Base-by-base conservation (phyloP, 2,797 vertebrate genomes). In the Macropodus opercularis region DNA sequence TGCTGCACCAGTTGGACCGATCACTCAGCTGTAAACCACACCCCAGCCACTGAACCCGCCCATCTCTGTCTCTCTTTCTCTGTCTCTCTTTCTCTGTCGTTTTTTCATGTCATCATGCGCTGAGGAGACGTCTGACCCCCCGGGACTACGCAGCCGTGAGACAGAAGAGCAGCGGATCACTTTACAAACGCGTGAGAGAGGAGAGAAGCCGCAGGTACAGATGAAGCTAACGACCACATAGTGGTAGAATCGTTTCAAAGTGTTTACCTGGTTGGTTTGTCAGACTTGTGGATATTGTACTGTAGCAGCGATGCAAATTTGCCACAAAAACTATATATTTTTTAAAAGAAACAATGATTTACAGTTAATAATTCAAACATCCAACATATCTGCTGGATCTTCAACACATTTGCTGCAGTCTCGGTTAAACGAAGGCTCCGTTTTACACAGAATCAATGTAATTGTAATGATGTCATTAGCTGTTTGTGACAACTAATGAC, bases 1-100 rank as follows among this genome's bases (percentile, higher is more conserved):
- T 47, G 83, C 42, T 36, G 17, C 18, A 81, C 83, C 75, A 42
- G 83, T 81, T n/a, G 1, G 68, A 53, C 71, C 21, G 29, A 52
- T 74, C 19, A n/a, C 15, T 63, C 39, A 57, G 17, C 22, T 40
- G 9, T 12, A n/a, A 49, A 29, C 29, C 46, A 23, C 52, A 63
- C n/a, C 26, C 22, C 32, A 27, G 27, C 17, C 32, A 15, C 31
- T 21, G 0, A 13, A 52, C 83, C 70, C 75, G 6, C 83, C 80
- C 46, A 43, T 15, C 42, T 39, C 7, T 29, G 15, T 40, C 24
- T 46, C 8, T 17, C 14, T 6, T 5, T 11, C 5, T 26, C 39
- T 49, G 17, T 55, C 7, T 42, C 3, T 35, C 3, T 56, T 5
- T 29, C n/a, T 39, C 19, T 35, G 6, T 63, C 32, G 23, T n/a